Percentiles rank a stretch among this genome's conserved stretches.
Conservation (phyloP, 2,888 invertebrate genomes). For the Leptopilina drosophilae region DNA sequence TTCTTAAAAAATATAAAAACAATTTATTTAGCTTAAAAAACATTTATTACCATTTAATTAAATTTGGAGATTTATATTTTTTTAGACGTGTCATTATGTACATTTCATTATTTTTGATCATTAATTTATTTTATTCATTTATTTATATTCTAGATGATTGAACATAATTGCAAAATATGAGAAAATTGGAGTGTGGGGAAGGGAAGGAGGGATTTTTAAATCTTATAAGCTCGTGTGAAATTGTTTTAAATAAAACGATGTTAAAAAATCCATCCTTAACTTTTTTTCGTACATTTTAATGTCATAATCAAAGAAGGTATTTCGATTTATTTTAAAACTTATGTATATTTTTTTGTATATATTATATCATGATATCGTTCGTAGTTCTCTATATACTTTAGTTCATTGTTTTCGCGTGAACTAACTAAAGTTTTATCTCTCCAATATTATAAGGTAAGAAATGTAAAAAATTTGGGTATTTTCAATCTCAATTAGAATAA, state of each 20-base stretch:
- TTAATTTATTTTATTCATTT: slow-evolving; percentile 45
- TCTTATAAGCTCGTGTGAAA: slow-evolving; percentile 19
- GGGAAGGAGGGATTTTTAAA: slow-evolving; percentile 1
- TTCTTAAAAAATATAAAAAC: slow-evolving; percentile 12
- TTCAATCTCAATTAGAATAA: too few relatives aligned
- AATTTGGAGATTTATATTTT: neutral
- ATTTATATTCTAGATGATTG: slow-evolving; percentile 47
- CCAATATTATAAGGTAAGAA: slow-evolving; percentile 9
- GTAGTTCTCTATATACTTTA: slow-evolving; percentile 49
- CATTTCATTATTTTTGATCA: slow-evolving; percentile 48
- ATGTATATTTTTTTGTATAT: slow-evolving; percentile 48
- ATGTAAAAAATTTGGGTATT: neutral
- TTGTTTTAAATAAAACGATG: neutral
- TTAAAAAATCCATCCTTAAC: neutral
- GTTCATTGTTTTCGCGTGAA: slow-evolving; percentile 48
- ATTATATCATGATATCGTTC: neutral
- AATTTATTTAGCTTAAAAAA: slow-evolving; percentile 10
- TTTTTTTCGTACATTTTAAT: neutral
- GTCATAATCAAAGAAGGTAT: neutral
- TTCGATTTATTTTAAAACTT: slow-evolving; percentile 43
- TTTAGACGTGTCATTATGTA: slow-evolving; percentile 42
- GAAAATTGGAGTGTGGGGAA: neutral
- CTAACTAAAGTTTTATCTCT: slow-evolving; percentile 9
- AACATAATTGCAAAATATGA: neutral
- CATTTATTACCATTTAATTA: neutral